Evolutionary conservation across 2,113 vertebrate species (phyloP), one percentile per base, ranked within the genome.

Genomic region (Muntiacus reevesi): DNA sequence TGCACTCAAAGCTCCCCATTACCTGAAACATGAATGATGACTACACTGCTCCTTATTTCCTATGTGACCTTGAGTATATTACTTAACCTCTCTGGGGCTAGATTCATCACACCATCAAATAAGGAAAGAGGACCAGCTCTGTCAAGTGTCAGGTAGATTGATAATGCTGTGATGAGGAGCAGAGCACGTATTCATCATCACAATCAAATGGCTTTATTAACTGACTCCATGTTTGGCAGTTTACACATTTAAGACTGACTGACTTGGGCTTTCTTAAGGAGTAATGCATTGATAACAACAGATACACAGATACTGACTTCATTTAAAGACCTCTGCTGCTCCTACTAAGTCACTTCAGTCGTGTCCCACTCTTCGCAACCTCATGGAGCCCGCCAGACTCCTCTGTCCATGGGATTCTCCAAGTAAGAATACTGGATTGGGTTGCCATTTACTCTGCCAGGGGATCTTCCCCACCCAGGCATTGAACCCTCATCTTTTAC

Each of bases 151-250:
- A 47, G 4, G 83, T 1, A 40, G 91, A 43, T 54, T 64, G 50
- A 7, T 7, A 25, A 40, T 5, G 64, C n/a, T 55, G 36, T 7
- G 28, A 76, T 74, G n/a, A 45, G 13, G 36, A 11, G 14, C 10
- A 28, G 21, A 23, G 15, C 4, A 0, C 0, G 0, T 25, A n/a
- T 83, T 36, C 52, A 83, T 27, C 28, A 21, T n/a, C 36, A 45
- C 36, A 64, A 45, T 62, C 88, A 52, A 71, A 62, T 9, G 23
- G 17, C 55, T 57, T 59, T 45, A 21, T 59, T 81, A 54, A 94
- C 17, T 27, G 45, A 54, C 64, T 76, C 6, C 1, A 4, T 55
- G 5, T 45, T 74, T 47, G 59, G 17, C 45, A 5, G 25, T 57
- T 36, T 3, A 82, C 30, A 47, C 57, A 54, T 4, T 12, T 55